phyloP scores from a whole-genome alignment of 2,113 vertebrate species.

The Amia ocellicauda region DNA sequence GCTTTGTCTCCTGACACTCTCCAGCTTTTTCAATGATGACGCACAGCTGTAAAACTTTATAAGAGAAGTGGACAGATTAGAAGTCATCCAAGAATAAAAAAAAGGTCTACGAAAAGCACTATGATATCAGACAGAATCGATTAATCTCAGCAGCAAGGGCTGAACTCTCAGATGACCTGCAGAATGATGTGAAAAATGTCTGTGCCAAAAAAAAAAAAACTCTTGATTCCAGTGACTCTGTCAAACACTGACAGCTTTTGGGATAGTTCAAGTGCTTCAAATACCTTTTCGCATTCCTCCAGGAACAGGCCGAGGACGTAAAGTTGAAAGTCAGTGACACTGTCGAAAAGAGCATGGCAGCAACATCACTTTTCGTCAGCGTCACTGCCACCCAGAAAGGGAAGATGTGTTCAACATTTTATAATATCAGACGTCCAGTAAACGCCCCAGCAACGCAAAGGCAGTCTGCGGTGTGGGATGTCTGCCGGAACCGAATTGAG shows the following conservation, averaged over 20 bases:
- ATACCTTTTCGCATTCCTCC: constrained; percentile 6
- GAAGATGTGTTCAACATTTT: too few species aligned
- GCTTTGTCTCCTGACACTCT: background rate
- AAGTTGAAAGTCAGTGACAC: background rate
- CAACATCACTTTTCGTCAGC: too few species aligned
- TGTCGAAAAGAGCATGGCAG: background rate
- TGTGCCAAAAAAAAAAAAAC: background rate
- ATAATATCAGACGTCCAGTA: too few species aligned
- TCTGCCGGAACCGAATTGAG: too few species aligned
- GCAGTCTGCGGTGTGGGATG: too few species aligned
- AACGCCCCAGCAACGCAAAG: too few species aligned
- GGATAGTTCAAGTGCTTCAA: constrained; percentile 3
- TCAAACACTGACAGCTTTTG: background rate
- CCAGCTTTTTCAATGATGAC: too few species aligned
- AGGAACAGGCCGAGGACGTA: background rate
- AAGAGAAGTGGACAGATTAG: constrained; percentile 2
- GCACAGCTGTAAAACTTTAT: background rate
- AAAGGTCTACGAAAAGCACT: background rate
- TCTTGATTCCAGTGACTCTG: background rate
- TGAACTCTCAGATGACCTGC: constrained; percentile 2
- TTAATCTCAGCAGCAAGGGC: background rate
- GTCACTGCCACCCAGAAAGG: too few species aligned
- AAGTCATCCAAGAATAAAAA: background rate
- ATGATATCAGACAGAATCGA: background rate
- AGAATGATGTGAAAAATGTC: constrained; percentile 4